Percentiles rank a stretch among this genome's conserved stretches.
Conservation (phyloP, 2,797 vertebrate species). For the Capromys pilorides region DNA sequence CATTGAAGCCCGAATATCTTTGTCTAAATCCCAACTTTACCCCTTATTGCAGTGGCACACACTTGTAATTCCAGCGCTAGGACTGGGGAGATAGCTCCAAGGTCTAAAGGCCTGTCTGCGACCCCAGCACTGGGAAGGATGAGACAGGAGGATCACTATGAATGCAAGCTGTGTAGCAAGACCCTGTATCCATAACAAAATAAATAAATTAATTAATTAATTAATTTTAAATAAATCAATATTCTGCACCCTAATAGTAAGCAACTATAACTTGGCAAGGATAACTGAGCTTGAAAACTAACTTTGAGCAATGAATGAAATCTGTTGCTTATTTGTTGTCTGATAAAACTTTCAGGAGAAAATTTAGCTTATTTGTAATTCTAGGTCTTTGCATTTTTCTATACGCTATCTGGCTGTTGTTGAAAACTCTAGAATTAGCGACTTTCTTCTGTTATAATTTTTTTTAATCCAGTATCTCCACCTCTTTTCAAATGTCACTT, state of each 20-base stretch:
- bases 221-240: neutral
- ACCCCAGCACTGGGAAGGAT: too few relatives aligned
- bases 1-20: neutral
- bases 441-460: neutral
- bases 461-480: neutral
- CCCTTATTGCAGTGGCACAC: neutral
- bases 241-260: neutral
- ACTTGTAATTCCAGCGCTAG: too few relatives aligned
- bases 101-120: too few relatives aligned
- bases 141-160: too few relatives aligned
- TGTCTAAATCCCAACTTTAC: neutral
- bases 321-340: neutral
- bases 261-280: neutral
- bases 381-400: neutral
- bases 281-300: neutral
- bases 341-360: neutral
- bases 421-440: neutral
- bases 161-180: too few relatives aligned
- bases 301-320: neutral
- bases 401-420: neutral
- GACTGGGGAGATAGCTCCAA: too few relatives aligned
- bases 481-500: neutral
- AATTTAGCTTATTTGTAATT: neutral
- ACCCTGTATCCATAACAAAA: too few relatives aligned
- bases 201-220: too few relatives aligned